Conservation (phyloP, 2,797 vertebrate species). For the Cuculus canorus region DNA sequence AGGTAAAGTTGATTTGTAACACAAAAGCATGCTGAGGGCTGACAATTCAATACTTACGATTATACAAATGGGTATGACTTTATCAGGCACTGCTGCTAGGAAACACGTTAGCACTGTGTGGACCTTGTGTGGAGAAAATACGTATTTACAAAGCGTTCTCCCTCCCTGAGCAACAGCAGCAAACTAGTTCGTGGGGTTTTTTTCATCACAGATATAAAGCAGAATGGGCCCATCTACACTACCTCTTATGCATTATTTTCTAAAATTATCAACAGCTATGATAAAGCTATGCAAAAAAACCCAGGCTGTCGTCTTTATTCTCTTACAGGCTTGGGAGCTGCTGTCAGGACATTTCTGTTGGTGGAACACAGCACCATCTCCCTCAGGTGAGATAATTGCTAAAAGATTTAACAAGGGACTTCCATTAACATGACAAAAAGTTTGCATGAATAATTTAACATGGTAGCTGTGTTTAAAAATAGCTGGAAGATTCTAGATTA, state of each 20-base stretch:
- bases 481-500: background rate
- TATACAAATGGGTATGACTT: background rate
- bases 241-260: background rate
- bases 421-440: background rate
- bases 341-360: background rate
- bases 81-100: background rate
- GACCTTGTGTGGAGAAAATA: background rate
- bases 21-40: background rate
- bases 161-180: background rate
- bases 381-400: background rate
- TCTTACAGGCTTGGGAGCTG: background rate
- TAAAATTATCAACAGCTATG: background rate
- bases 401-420: background rate
- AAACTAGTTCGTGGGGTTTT: background rate
- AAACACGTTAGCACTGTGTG: background rate
- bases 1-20: background rate
- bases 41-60: background rate
- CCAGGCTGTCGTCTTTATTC: background rate
- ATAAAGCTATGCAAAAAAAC: background rate
- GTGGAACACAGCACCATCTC: background rate
- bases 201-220: background rate
- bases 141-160: background rate
- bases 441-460: conserved; percentile 12
- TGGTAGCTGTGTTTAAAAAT: background rate
- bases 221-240: background rate